phyloP scores from a whole-genome alignment of 2,797 vertebrate genomes.

The Eulemur rubriventer region DNA sequence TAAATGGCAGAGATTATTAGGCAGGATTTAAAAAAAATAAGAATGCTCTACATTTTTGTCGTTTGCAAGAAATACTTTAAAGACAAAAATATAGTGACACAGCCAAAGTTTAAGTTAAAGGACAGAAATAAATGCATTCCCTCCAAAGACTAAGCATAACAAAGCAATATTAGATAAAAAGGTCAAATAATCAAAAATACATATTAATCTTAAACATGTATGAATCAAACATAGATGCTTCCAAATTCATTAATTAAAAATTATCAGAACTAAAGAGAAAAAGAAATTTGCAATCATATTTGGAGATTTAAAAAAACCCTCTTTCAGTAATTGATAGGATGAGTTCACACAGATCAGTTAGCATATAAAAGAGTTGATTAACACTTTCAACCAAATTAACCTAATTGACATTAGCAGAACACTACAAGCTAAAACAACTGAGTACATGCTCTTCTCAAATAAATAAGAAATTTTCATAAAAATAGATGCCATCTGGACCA shows the following conservation, averaged over 20 bases:
- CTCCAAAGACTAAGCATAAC: not conserved
- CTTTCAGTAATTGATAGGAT: not conserved
- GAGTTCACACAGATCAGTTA: not conserved
- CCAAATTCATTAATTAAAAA: not conserved
- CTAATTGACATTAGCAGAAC: not conserved
- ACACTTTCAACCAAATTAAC: not conserved
- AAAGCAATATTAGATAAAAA: not conserved
- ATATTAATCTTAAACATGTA: not conserved
- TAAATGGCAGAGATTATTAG: not conserved
- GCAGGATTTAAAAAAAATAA: not conserved
- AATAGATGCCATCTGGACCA: not conserved
- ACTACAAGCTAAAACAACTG: not conserved
- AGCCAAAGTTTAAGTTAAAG: not conserved
- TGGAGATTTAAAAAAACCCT: not conserved
- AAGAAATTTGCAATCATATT: not conserved
- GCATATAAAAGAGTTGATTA: not conserved
- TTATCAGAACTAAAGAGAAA: not conserved
- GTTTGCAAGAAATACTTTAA: not conserved
- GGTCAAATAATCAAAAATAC: not conserved
- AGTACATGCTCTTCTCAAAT: not conserved
- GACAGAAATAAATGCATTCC: not conserved
- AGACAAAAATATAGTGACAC: not conserved
- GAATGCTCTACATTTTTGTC: not conserved
- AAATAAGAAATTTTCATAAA: not conserved
- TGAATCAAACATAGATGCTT: not conserved